phyloP scores from a whole-genome alignment of 2,797 vertebrate genomes.

The Hippopotamyrus pictus region DNA sequence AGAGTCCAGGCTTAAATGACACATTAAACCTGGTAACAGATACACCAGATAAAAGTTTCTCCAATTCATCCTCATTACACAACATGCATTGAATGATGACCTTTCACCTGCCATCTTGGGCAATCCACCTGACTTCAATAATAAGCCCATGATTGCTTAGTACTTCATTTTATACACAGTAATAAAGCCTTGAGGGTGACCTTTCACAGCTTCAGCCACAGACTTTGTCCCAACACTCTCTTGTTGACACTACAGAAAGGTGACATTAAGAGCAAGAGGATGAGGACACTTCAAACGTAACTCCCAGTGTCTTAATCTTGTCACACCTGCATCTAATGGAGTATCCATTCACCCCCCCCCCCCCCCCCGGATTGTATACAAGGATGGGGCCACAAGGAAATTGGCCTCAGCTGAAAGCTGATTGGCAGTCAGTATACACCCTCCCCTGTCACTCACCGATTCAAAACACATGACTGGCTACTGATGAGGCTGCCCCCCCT shows the following conservation, averaged over 20 bases:
- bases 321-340: not conserved
- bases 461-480: not conserved
- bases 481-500: not conserved
- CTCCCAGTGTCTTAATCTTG: not conserved
- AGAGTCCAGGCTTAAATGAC: not conserved
- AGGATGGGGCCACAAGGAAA: not conserved
- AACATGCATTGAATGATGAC: not conserved
- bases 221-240: not conserved
- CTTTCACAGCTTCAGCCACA: not conserved
- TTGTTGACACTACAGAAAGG: not conserved
- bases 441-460: not conserved
- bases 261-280: not conserved
- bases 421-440: not conserved
- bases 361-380: not conserved
- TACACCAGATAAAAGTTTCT: not conserved
- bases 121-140: not conserved
- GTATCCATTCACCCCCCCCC: not conserved
- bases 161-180: not conserved
- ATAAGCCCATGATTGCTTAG: not conserved
- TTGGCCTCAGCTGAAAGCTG: not conserved
- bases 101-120: not conserved
- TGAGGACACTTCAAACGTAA: not conserved
- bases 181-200: not conserved
- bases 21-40: not conserved
- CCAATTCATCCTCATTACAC: not conserved